Conservation (phyloP, 1,140 invertebrate species). For the Sarcophaga bullata region DNA sequence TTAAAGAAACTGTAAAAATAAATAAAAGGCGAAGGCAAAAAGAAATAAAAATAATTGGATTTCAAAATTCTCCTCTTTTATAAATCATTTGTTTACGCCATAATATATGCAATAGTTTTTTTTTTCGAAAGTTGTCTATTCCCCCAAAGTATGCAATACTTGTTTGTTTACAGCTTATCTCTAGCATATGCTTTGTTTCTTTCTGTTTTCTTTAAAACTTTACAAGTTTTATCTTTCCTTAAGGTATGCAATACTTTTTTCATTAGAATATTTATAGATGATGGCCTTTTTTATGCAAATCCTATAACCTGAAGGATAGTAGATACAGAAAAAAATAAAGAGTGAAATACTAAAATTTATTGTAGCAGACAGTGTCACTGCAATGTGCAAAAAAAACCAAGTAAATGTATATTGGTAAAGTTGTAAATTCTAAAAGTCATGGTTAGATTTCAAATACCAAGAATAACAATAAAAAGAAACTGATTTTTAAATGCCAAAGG, state of each 20-base stretch:
- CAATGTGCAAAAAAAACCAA: too few species aligned
- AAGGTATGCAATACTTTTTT: constrained; percentile 1
- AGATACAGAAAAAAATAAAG: too few species aligned
- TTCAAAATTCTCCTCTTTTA: not conserved
- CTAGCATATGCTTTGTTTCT: too few species aligned
- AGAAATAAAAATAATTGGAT: not conserved
- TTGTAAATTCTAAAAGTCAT: too few species aligned
- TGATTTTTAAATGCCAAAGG: too few species aligned
- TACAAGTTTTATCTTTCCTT: constrained; percentile 4
- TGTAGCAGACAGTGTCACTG: too few species aligned
- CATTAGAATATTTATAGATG: not conserved
- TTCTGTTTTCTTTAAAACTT: not conserved
- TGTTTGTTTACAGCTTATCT: not conserved
- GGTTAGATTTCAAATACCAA: too few species aligned
- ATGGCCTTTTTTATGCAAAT: not conserved
- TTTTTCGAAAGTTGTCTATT: not conserved
- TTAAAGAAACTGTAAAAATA: not conserved
- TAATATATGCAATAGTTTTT: not conserved
- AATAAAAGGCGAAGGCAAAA: too few species aligned
- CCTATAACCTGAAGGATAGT: too few species aligned
- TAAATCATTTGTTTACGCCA: not conserved
- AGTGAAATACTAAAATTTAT: too few species aligned
- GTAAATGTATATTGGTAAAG: too few species aligned
- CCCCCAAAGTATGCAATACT: constrained; percentile 7
- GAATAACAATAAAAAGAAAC: too few species aligned